phyloP scores from a whole-genome alignment of 2,113 vertebrate genomes.

The Procapra przewalskii region DNA sequence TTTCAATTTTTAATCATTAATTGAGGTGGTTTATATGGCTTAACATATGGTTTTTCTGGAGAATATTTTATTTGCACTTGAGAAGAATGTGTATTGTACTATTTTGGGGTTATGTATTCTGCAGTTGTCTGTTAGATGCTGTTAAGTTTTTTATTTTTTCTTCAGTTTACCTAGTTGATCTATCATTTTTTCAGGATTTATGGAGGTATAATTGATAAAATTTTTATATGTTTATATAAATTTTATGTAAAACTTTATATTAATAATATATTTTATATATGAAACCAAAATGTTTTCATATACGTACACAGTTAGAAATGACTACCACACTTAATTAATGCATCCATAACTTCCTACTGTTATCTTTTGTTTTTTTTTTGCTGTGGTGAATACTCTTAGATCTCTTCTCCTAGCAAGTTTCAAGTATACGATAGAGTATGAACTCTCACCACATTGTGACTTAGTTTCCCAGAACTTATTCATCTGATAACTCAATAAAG shows the following conservation, averaged over 20 bases:
- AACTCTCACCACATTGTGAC: background rate
- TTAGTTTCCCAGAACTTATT: background rate
- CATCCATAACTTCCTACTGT: background rate
- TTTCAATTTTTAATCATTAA: background rate
- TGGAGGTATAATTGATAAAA: background rate
- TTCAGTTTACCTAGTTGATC: background rate
- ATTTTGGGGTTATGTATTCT: background rate
- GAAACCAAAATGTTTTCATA: background rate
- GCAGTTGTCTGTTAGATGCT: background rate
- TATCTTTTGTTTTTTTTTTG: background rate
- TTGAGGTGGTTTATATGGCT: background rate
- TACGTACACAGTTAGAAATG: background rate
- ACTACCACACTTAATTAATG: background rate
- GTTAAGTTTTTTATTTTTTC: background rate
- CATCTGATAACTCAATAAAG: background rate
- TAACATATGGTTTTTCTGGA: background rate
- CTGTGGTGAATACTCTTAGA: background rate
- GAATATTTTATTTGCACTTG: background rate
- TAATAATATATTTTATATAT: background rate
- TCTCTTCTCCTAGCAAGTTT: background rate
- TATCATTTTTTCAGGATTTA: background rate
- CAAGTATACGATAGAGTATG: background rate
- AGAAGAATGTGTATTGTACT: background rate
- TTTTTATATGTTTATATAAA: background rate
- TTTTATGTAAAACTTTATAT: background rate